Evolutionary conservation across 1,140 invertebrate species (phyloP), one percentile per base, ranked within the genome.

Genomic region (Drosophila nigrodunni): DNA sequence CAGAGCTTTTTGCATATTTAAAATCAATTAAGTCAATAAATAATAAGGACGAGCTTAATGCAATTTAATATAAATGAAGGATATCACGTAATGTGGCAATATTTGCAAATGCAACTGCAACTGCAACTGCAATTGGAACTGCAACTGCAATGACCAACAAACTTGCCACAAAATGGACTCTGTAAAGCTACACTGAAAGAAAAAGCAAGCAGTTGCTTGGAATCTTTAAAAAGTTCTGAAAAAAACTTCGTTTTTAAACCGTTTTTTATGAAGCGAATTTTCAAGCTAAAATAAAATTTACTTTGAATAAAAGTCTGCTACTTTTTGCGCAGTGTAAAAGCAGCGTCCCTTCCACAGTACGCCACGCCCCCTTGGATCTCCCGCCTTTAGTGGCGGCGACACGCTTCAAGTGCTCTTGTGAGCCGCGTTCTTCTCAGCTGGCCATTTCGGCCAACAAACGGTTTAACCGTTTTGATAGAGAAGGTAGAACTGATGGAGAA

Each of bases 21-120:
- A 92, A 92, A 92, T 91, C 90, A 92, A 92, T 92, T 90, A 90
- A 90, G 82, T 92, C 88, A 86, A 89, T 89, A 89, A 89, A 89
- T 89, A 89, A 89, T 89, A 89, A 89, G 71, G 78, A 71, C 75
- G 69, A 57, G 61, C 78, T 89, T 89, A 89, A 89, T 89, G 80
- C 86, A 88, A 85, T 89, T 91, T 74, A 79, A 74, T 72, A 78
- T 82, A 73, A 30, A 30, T 47, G 8, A 43, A 25, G 15, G 35
- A 25, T 44, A 46, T 59, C 68, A 49, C 47, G 57, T 62, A 62
- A 62, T 76, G 76, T 50, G 72, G 54, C 47, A 80, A 76, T 76
- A 39, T 66, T 70, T 75, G 55, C 61, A 60, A 71, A 71, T 71
- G 74, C 67, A 60, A 43, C 49, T 52, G 50, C 43, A 44, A 5